Base-by-base conservation (phyloP, 2,113 vertebrate species). In the Anseranas semipalmata region DNA sequence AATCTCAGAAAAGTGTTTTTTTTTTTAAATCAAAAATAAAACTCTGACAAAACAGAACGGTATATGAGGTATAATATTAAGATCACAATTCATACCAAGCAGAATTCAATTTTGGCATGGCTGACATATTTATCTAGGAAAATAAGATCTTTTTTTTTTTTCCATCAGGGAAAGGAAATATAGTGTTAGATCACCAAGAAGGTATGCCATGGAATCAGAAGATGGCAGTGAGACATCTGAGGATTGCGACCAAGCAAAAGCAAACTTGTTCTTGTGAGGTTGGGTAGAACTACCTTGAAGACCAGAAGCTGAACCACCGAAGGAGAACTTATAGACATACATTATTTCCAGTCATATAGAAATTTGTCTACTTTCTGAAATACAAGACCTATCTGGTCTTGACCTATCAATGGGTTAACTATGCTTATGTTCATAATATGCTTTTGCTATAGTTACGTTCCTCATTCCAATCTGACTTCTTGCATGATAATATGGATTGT, bases 361-460 rank as follows among this genome's bases (percentile, higher is more conserved):
- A n/a, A 67, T 72, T 21, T 50, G 48, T 21, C 24, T 50, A 13
- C 48, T 50, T 50, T 50, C 48, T 50, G 48, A 50, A 50, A 50
- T 50, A 50, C 48, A 24, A 24, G 48, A 50, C 48, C 48, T 50
- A 50, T 25, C 37, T 85, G 35, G 63, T 56, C 66, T 37, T 53
- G n/a, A 89, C 59, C 32, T 70, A 53, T 41, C n/a, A 66, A 7
- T 6, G 27, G 55, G 27, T 46, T 41, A 87, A 45, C 62, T 72
- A 6, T 5, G 55, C 0, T 2, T 50, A 67, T 55, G 46, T 67
- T 71, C 58, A 32, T 6, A 77, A 53, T 17, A 68, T 0, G 2
- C 48, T 82, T 77, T 43, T 55, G 48, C 41, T 68, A 27, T 11
- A 77, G 53, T 53, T 73, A 48, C 10, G 37, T 43, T 91, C 60